Evolutionary conservation across 2,797 vertebrate species (phyloP).

Genomic region (Pseudochirops cupreus): DNA sequence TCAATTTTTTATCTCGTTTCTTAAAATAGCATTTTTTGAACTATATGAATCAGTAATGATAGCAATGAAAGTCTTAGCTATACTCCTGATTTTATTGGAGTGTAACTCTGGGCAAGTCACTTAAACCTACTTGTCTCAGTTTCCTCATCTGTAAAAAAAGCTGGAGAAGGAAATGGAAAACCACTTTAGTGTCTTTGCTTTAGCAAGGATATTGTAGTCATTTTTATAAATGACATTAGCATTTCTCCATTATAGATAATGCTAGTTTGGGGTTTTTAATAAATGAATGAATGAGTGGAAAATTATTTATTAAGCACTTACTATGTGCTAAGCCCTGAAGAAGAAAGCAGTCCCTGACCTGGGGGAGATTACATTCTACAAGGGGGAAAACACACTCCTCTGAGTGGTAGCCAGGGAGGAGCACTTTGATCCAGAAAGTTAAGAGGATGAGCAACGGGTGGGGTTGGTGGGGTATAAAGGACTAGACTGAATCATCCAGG

Average conservation of each 20-base stretch:
- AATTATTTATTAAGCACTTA: neutral
- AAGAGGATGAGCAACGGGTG: neutral
- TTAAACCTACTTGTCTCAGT: too few relatives aligned
- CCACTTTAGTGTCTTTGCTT: too few relatives aligned
- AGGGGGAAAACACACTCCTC: neutral
- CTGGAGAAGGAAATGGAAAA: too few relatives aligned
- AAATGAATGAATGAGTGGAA: neutral
- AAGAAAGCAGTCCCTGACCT: neutral
- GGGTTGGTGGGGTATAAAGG: neutral
- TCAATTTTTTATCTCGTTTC: neutral
- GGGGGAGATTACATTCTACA: neutral
- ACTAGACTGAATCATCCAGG: neutral
- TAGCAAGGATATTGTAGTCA: too few relatives aligned
- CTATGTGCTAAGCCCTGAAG: neutral
- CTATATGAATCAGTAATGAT: neutral
- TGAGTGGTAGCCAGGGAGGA: neutral
- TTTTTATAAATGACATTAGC: neutral
- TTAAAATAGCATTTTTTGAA: neutral
- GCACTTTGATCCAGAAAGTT: neutral
- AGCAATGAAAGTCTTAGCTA: neutral
- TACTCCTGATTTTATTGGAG: neutral
- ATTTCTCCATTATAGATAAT: neutral
- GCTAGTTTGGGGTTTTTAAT: neutral
- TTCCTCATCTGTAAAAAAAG: too few relatives aligned
- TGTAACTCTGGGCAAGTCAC: too few relatives aligned